A percentile compares a stretch with the other conserved stretches of the same genome.
Conservation (phyloP, 2,797 vertebrate species). For the Coluber constrictor region DNA sequence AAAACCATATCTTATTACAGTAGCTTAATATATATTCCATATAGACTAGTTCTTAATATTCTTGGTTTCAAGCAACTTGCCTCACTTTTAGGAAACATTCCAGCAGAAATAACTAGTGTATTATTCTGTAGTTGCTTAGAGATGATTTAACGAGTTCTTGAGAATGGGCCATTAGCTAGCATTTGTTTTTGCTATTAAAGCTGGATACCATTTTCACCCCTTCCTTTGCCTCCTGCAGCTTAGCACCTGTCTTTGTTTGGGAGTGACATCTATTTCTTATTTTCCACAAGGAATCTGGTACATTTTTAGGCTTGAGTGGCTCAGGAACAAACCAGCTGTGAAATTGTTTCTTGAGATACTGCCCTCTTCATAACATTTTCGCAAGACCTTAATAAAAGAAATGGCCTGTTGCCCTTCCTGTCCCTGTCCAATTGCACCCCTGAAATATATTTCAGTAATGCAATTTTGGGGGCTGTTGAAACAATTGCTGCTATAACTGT, state of each 20-base stretch:
- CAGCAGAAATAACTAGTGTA: slow-evolving; percentile 84
- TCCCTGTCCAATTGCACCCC: slow-evolving; percentile 81
- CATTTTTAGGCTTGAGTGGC: slow-evolving; percentile 99
- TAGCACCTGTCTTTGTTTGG: slow-evolving; percentile 98
- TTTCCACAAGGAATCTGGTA: slow-evolving; percentile 98
- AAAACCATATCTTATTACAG: slow-evolving; percentile 62
- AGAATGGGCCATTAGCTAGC: slow-evolving; percentile 91
- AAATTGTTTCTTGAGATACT: slow-evolving; percentile 99
- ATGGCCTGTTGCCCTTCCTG: slow-evolving; percentile 79
- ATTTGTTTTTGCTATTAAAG: slow-evolving; percentile 99
- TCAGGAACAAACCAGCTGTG: slow-evolving; percentile 99
- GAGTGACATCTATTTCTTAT: slow-evolving; percentile 99
- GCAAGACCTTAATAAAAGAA: slow-evolving; percentile 79
- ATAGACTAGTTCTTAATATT: slow-evolving; percentile 65
- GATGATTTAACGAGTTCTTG: slow-evolving; percentile 90
- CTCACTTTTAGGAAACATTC: slow-evolving; percentile 83
- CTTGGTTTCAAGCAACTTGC: slow-evolving; percentile 69
- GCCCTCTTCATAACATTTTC: slow-evolving; percentile 84
- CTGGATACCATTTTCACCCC: slow-evolving; percentile 90
- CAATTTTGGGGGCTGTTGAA: slow-evolving; percentile 77
- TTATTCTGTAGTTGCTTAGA: slow-evolving; percentile 84
- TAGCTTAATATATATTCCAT: slow-evolving; percentile 72
- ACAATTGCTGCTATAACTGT: slow-evolving; percentile 75
- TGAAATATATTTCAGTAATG: slow-evolving; percentile 84
- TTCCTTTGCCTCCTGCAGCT: slow-evolving; percentile 81